Evolutionary conservation across 2,888 invertebrate genomes (phyloP), one percentile per base, ranked within the genome.

Genomic region (Agyllia agylla): DNA sequence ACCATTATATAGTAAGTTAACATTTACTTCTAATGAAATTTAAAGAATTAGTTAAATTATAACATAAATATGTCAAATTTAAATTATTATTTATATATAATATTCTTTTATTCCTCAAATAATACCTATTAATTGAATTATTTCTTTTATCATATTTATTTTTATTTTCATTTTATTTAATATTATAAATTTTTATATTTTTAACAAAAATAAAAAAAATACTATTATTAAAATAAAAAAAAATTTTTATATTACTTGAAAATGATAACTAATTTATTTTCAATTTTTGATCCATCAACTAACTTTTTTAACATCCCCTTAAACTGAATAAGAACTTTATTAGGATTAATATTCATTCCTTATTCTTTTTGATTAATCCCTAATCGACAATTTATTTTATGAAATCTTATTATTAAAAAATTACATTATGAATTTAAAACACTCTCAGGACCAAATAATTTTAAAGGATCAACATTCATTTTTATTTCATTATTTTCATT

Each of bases 201-300:
- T 91, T 95, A 92, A 93, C 96, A 91, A 95, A 93, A 49, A 49
- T n/a, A 95, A 91, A 3, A 42, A 42, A 15, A 42, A 42, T 4
- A 35, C 6, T 33, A 38, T 38, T 38, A 38, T 33, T 33, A 33
- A 38, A 13, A 38, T 11, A 38, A 13, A 38, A 11, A 38, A 38
- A 38, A 38, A 13, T 5, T 5, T 11, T 11, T 11, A 38, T 38
- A 38, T 38, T 38, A 13, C 9, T 38, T 38, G 38, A 38, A 38
- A 38, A 38, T 38, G 38, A 38, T 38, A 38, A 38, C 38, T 38
- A 38, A 38, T n/a, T n/a, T n/a, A n/a, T n/a, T n/a, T n/a, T n/a
- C n/a, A n/a, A 98, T 98, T 95, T 99, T 99, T 98, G 99, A 99
- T 86, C 98, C 98, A 0, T 96, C 97, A 33, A 97, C 98, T 85